Conservation (phyloP, 1,140 invertebrate species). For the Caenorhabditis briggsae region DNA sequence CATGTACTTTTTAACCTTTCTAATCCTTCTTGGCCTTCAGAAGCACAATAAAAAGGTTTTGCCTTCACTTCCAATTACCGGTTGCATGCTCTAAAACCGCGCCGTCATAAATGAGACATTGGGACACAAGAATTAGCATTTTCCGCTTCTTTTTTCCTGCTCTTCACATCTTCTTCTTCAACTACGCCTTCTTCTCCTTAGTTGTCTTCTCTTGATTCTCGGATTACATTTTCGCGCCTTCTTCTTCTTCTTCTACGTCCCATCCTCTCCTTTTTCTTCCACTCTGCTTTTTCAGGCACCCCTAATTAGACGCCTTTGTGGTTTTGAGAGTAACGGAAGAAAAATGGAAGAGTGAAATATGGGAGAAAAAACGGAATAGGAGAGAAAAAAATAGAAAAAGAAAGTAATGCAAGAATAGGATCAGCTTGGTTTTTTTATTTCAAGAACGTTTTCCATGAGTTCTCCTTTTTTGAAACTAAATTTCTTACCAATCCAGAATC, state of each 20-base stretch:
- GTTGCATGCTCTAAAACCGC: background rate
- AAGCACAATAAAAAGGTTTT: background rate
- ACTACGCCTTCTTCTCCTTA: background rate
- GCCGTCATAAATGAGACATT: constrained; percentile 30
- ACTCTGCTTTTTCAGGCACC: constrained; percentile 26
- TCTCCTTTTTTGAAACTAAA: too few species aligned
- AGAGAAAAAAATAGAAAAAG: constrained; percentile 35
- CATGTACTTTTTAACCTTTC: background rate
- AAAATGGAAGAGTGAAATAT: constrained; percentile 27
- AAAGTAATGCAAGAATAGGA: background rate
- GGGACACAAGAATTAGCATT: constrained; percentile 48
- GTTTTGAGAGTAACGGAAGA: background rate
- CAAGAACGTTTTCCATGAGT: background rate
- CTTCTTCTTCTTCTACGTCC: too few species aligned
- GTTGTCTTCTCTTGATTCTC: constrained; percentile 26
- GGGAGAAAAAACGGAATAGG: background rate
- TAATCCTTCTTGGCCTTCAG: background rate
- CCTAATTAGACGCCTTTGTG: constrained; percentile 55
- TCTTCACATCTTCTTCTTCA: constrained; percentile 26
- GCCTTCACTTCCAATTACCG: constrained; percentile 53
- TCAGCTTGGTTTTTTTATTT: background rate
- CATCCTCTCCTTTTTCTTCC: background rate
- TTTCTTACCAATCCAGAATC: too few species aligned
- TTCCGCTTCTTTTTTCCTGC: constrained; percentile 39
- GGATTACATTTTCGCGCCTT: constrained; percentile 30